Evolutionary conservation across 2,797 vertebrate species (phyloP).

Genomic region (Cygnus olor): DNA sequence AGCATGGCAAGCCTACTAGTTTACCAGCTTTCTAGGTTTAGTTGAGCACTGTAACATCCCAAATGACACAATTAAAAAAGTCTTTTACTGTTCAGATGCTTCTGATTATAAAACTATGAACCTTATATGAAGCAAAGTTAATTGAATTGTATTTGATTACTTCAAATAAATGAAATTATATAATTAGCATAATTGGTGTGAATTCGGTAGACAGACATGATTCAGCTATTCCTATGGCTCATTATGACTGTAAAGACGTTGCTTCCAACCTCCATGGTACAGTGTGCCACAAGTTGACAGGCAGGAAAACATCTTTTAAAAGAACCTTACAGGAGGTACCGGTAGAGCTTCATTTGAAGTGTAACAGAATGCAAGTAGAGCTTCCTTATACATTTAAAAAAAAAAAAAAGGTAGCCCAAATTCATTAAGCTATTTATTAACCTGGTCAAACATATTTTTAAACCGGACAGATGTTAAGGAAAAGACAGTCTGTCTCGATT

Average conservation of each 20-base stretch:
- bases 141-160: constrained; percentile 25
- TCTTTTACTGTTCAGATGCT: neutral
- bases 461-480: neutral
- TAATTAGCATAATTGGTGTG: neutral
- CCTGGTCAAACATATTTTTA: neutral
- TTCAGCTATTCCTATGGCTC: neutral
- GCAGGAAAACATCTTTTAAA: neutral
- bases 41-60: neutral
- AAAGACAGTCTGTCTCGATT: neutral
- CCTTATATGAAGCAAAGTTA: neutral
- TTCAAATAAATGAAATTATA: neutral
- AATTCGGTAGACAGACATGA: neutral
- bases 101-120: neutral
- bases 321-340: neutral
- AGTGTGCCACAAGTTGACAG: rapidly evolving
- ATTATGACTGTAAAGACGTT: neutral
- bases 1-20: neutral
- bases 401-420: neutral
- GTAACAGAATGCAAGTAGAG: neutral
- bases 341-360: neutral
- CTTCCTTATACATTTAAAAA: neutral
- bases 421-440: neutral
- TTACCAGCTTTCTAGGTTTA: neutral
- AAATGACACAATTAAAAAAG: neutral
- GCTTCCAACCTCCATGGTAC: neutral